Percentiles rank a stretch among this genome's conserved stretches.
phyloP scores from a whole-genome alignment of 2,113 vertebrate species.

The Tichodroma muraria region DNA sequence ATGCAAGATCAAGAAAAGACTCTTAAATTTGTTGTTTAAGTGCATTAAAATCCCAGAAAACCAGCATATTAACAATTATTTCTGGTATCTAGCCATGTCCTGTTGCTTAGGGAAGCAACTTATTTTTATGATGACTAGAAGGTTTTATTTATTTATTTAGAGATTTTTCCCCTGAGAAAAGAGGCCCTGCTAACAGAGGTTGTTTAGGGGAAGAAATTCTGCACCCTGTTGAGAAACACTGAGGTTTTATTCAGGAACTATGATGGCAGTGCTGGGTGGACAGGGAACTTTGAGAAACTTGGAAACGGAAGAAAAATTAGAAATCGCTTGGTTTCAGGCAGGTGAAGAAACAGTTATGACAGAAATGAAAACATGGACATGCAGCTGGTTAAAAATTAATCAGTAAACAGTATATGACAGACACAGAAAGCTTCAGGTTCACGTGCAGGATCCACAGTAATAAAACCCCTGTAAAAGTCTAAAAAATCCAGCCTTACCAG shows the following conservation, averaged over 20 bases:
- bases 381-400: not conserved
- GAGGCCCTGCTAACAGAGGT: not conserved
- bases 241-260: slow-evolving; percentile 47
- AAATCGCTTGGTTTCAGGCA: slow-evolving; percentile 17
- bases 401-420: not conserved
- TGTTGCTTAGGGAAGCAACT: not conserved
- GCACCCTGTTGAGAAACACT: slow-evolving; percentile 29
- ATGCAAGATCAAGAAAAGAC: not conserved
- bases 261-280: not conserved
- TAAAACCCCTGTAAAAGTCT: not conserved
- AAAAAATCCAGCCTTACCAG: not conserved
- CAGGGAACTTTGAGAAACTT: slow-evolving; percentile 10
- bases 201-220: slow-evolving; percentile 27
- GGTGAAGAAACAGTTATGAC: slow-evolving; percentile 5
- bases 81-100: not conserved
- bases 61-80: not conserved
- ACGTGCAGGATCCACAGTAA: not conserved
- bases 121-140: accelerated
- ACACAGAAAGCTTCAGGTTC: not conserved
- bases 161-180: not conserved
- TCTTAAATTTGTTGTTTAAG: not conserved
- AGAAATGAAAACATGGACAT: not conserved
- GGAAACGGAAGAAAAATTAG: slow-evolving; percentile 30
- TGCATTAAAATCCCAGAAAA: not conserved
- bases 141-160: not conserved